These are phyloP conservation scores for Kryptolebias marmoratus DNA, from an alignment of 2,113 vertebrate genomes.

Conservation along the genomic window DNA sequence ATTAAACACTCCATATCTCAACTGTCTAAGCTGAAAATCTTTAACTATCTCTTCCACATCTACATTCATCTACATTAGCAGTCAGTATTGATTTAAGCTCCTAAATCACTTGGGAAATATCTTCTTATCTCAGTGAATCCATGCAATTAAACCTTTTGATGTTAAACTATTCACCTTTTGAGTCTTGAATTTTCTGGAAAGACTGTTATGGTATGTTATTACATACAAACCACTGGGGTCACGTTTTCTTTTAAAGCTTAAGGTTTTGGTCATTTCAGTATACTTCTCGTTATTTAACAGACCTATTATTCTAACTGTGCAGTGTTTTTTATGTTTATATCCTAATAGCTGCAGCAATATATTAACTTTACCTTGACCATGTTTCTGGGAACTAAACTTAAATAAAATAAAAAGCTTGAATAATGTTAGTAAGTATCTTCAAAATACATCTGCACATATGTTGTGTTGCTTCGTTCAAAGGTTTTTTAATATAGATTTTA, in stretches of 20 bases:
- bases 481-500: neutral
- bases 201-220: neutral
- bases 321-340: neutral
- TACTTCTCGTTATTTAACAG: neutral
- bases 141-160: slow-evolving; percentile 2
- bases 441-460: too few relatives aligned
- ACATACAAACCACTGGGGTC: neutral
- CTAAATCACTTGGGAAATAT: slow-evolving; percentile 19
- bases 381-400: neutral
- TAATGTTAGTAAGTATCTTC: neutral
- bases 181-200: neutral
- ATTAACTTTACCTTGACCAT: neutral
- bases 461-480: neutral
- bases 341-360: neutral
- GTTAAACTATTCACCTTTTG: slow-evolving; percentile 3
- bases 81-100: slow-evolving; percentile 16
- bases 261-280: neutral
- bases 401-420: neutral
- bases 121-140: slow-evolving; percentile 3
- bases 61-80: slow-evolving; percentile 25
- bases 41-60: slow-evolving; percentile 27
- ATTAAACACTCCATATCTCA: slow-evolving; percentile 12
- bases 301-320: neutral
- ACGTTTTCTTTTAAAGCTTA: neutral
- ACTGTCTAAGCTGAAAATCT: slow-evolving; percentile 29